These are phyloP conservation scores for Triplophysa yarkandensis DNA, from an alignment of 2,797 vertebrate species.

Conservation along the genomic window DNA sequence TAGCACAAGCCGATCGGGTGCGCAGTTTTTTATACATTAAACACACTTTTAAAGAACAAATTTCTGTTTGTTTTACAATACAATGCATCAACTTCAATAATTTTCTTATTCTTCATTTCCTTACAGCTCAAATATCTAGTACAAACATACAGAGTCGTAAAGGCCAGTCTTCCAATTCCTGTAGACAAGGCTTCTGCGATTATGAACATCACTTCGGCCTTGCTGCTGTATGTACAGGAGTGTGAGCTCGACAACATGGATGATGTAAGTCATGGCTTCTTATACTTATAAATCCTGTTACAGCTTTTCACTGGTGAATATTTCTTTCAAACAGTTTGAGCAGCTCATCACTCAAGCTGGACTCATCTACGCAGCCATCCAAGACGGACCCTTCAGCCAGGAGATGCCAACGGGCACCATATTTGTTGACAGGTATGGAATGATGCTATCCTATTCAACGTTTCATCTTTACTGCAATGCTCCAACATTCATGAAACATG, in stretches of 20 bases:
- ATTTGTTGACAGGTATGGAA: slow-evolving; percentile 63
- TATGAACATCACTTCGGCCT: slow-evolving; percentile 61
- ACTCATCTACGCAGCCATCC: slow-evolving; percentile 48
- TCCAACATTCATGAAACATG: neutral
- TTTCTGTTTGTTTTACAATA: neutral
- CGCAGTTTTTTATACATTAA: neutral
- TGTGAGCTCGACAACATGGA: slow-evolving; percentile 53
- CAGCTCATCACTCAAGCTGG: slow-evolving; percentile 59
- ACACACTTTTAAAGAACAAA: neutral
- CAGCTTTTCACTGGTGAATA: neutral
- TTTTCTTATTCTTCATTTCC: neutral
- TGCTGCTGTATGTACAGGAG: slow-evolving; percentile 58
- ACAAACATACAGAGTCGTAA: neutral
- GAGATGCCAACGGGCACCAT: slow-evolving; percentile 60
- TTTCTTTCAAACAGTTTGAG: slow-evolving; percentile 51
- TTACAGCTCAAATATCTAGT: slow-evolving; percentile 7
- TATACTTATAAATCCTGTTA: neutral
- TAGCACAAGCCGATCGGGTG: slow-evolving; percentile 25
- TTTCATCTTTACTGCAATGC: neutral
- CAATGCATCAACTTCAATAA: neutral
- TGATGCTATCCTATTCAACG: neutral
- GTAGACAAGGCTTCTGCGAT: neutral
- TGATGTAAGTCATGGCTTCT: slow-evolving; percentile 22
- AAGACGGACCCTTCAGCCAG: neutral
- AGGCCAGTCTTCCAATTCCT: fast-evolving